Conservation (phyloP, 23 tunicate genomes). For the Trididemnum clinides region DNA sequence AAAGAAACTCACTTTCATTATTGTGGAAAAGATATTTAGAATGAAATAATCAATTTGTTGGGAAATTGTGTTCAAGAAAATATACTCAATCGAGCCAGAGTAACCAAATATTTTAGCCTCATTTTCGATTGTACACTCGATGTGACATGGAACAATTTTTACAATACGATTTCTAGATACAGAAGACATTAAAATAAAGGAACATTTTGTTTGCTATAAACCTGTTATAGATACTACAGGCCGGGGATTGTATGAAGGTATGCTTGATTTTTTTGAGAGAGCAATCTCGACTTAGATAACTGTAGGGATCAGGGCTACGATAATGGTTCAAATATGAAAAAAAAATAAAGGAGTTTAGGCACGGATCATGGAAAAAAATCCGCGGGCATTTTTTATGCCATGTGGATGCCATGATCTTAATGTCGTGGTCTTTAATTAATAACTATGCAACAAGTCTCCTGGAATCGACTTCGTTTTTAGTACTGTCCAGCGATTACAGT, state of each 20-base stretch:
- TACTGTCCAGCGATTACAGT: neutral
- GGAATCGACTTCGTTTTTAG: neutral
- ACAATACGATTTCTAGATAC: neutral
- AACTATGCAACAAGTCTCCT: neutral
- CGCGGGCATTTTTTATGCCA: neutral
- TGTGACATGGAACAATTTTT: neutral
- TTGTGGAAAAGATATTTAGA: neutral
- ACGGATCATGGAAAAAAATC: neutral
- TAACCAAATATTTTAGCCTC: neutral
- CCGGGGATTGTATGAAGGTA: neutral
- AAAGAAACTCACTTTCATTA: neutral
- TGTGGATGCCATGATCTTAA: neutral
- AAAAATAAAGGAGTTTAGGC: neutral
- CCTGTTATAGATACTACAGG: neutral
- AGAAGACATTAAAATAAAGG: neutral
- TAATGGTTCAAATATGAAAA: neutral
- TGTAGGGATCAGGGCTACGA: neutral
- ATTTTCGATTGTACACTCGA: neutral
- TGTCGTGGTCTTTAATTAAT: neutral
- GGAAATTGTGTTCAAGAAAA: neutral
- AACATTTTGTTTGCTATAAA: neutral
- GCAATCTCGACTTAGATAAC: neutral
- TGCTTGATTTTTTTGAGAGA: neutral
- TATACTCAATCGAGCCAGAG: neutral
- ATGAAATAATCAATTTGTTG: neutral